These are phyloP conservation scores for Mustela erminea DNA, from an alignment of 2,797 vertebrate genomes.

Conservation along the genomic window DNA sequence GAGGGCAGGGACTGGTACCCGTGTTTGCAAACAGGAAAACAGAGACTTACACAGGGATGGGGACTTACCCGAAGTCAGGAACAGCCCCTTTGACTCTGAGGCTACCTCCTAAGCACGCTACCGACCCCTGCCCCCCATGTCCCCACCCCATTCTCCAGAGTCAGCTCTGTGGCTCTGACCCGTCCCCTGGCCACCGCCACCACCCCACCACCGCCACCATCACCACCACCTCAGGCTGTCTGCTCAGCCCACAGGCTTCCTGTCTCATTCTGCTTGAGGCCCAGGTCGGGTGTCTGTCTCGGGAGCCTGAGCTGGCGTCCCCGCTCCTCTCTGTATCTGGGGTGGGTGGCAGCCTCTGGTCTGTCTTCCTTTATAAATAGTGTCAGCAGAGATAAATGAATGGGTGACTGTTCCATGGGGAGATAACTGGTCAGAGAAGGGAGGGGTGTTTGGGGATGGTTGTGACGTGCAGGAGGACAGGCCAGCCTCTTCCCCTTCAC, in stretches of 20 bases:
- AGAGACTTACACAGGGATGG: conserved; percentile 8
- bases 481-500: neutral
- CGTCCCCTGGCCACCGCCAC: neutral
- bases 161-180: neutral
- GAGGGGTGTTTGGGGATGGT: conserved; percentile 50
- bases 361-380: conserved; percentile 66
- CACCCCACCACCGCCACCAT: too few relatives aligned
- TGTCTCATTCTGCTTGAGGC: neutral
- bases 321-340: conserved; percentile 49
- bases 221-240: rapidly evolving
- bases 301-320: neutral
- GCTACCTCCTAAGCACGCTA: neutral
- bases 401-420: neutral
- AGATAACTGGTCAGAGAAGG: conserved; percentile 47
- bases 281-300: neutral
- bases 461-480: conserved; percentile 25
- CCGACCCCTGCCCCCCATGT: neutral
- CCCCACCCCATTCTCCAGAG: neutral
- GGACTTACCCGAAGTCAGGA: conserved; percentile 20
- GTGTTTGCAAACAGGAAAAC: conserved; percentile 16
- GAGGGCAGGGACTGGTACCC: neutral
- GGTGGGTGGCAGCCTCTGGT: conserved; percentile 29
- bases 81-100: neutral
- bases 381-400: conserved; percentile 72
- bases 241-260: neutral